Evolutionary conservation across 2,113 vertebrate genomes (phyloP), one percentile per base, ranked within the genome.

Genomic region (Hystrix cristata): DNA sequence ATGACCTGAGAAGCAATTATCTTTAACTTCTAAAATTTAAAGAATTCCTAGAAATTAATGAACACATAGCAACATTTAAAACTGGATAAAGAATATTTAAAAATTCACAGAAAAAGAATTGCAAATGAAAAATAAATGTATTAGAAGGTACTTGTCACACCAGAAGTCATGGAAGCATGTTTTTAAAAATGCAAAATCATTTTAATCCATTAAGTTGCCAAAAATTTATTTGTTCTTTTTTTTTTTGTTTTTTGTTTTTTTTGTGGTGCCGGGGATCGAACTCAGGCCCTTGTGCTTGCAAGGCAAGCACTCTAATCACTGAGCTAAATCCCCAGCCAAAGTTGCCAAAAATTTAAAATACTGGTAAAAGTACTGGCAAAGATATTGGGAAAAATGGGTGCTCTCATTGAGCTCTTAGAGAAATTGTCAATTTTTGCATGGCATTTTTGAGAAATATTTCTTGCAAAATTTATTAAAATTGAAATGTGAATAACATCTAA

Each of bases 41-140:
- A 76, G 29, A n/a, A 3, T 7, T 76, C 19, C 43, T 67, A 93
- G 86, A 86, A 84, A 83, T 80, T 29, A 90, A 69, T 76, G 23
- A 57, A 79, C 87, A 83, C 7, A 62, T 14, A 93, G 46, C 55
- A 95, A 91, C 53, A 91, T 74, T 81, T 76, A 81, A 96, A 92
- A 29, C 43, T 86, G 15, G 43, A 51, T 78, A 78, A 74, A 43
- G 12, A 76, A 59, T 27, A 92, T 27, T 85, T 88, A 69, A 65
- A 38, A 76, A 76, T 88, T 95, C 43, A 93, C 43, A 83, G 12
- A 74, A 85, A 85, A 69, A 18, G 31, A 95, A 86, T 67, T 83
- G 5, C 8, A 91, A 69, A 38, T 69, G 31, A 8, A 94, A 18
- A 85, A 76, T 69, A 88, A 74, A 57, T 81, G 31, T 60, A 82